Conservation (phyloP, 1,140 invertebrate species). For the Berghia stephanieae region DNA sequence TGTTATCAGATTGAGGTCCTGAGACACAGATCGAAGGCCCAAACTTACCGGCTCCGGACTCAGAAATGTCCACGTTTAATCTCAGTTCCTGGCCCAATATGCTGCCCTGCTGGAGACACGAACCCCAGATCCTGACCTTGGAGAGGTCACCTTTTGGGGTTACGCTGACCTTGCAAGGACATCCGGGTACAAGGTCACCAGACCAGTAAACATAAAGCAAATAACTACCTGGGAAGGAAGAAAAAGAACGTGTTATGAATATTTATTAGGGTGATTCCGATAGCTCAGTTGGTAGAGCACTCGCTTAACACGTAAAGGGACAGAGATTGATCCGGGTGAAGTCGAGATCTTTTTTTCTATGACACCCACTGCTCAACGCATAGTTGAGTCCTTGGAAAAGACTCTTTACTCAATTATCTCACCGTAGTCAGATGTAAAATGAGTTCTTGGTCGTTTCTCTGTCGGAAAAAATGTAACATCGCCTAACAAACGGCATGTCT, state of each 20-base stretch:
- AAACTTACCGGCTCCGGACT: slow-evolving; percentile 80
- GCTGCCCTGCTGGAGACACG: slow-evolving; percentile 85
- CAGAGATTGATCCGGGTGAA: too few relatives aligned
- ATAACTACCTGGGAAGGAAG: slow-evolving; percentile 66
- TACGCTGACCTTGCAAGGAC: slow-evolving; percentile 88
- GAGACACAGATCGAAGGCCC: background rate
- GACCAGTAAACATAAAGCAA: slow-evolving; percentile 93
- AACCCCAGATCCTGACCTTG: slow-evolving; percentile 89
- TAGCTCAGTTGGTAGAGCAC: too few relatives aligned
- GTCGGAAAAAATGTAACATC: too few relatives aligned
- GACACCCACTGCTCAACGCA: too few relatives aligned
- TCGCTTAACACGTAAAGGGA: too few relatives aligned
- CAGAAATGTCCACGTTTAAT: slow-evolving; percentile 93
- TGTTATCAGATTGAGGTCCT: background rate
- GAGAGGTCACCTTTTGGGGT: slow-evolving; percentile 78
- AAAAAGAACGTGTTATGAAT: background rate
- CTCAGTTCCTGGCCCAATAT: slow-evolving; percentile 93
- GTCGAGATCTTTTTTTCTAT: too few relatives aligned
- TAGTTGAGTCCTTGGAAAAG: too few relatives aligned
- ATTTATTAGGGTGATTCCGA: background rate
- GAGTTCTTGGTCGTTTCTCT: too few relatives aligned
- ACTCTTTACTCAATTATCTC: too few relatives aligned
- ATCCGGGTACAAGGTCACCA: slow-evolving; percentile 86
- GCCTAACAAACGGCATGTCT: too few relatives aligned
- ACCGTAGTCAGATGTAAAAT: too few relatives aligned